Conservation (phyloP, 2,797 vertebrate genomes). For the Myotis findleyi region DNA sequence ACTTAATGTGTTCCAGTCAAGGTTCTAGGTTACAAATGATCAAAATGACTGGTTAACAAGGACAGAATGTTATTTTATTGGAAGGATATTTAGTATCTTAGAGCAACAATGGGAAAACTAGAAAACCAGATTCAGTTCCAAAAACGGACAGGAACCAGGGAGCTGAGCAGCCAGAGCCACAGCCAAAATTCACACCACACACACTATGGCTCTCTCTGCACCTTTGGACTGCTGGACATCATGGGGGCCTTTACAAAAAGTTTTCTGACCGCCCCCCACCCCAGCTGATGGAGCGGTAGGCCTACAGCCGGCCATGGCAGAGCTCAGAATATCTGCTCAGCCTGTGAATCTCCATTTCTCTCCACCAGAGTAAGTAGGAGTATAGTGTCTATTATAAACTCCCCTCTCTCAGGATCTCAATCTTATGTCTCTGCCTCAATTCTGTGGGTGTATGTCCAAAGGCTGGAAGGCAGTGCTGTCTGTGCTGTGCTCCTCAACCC, state of each 20-base stretch:
- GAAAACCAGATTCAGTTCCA: not conserved
- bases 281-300: rapidly evolving
- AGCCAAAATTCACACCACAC: no score
- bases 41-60: not conserved
- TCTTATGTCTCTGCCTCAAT: not conserved
- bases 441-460: rapidly evolving
- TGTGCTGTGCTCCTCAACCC: rapidly evolving
- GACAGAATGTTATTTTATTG: not conserved
- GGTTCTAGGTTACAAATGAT: not conserved
- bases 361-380: rapidly evolving
- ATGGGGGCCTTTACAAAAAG: not conserved
- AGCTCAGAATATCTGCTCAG: not conserved
- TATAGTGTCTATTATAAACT: rapidly evolving
- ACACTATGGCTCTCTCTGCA: not conserved
- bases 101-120: not conserved
- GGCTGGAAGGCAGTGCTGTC: rapidly evolving
- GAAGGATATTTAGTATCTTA: not conserved
- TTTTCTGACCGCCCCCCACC: not conserved
- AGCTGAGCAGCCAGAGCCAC: not conserved
- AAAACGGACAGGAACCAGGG: not conserved
- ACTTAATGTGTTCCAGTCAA: rapidly evolving
- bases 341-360: rapidly evolving
- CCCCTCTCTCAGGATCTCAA: rapidly evolving
- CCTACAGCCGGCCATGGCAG: rapidly evolving
- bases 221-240: rapidly evolving